Percentiles rank a stretch among this genome's conserved stretches.
phyloP scores from a whole-genome alignment of 2,888 invertebrate species.

The Sphaerophoria taeniata region DNA sequence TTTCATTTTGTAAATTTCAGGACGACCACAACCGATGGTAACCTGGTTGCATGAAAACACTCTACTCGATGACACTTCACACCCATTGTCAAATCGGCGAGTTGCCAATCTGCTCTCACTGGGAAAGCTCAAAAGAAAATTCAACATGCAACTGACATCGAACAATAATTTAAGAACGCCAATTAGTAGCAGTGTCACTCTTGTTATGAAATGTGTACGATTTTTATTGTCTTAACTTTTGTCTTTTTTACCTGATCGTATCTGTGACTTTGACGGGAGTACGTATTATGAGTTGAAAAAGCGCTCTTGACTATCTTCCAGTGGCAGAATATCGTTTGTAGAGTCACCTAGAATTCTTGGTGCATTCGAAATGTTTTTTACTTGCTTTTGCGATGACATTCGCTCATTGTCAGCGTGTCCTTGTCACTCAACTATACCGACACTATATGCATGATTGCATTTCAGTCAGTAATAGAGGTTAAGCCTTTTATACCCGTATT shows the following conservation, averaged over 20 bases:
- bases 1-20: slow-evolving; percentile 80
- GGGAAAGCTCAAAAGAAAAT: slow-evolving; percentile 86
- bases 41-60: slow-evolving; percentile 88
- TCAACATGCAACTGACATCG: slow-evolving; percentile 86
- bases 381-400: slow-evolving; percentile 11
- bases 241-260: background rate
- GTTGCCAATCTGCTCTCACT: slow-evolving; percentile 87
- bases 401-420: background rate
- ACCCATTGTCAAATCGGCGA: slow-evolving; percentile 85
- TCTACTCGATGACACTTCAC: slow-evolving; percentile 85
- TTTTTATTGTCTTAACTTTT: slow-evolving; percentile 13
- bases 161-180: slow-evolving; percentile 88
- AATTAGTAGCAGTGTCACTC: slow-evolving; percentile 86
- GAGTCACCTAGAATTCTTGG: slow-evolving; percentile 28
- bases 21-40: slow-evolving; percentile 87
- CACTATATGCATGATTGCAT: background rate
- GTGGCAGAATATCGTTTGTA: slow-evolving; percentile 20
- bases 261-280: background rate
- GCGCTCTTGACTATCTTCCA: background rate
- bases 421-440: slow-evolving; percentile 18
- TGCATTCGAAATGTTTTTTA: slow-evolving; percentile 24
- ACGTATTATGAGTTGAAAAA: background rate
- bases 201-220: slow-evolving; percentile 87
- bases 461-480: background rate
- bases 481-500: slow-evolving; percentile 3